phyloP scores from a whole-genome alignment of 2,113 vertebrate species.

The Dermatemys mawii region DNA sequence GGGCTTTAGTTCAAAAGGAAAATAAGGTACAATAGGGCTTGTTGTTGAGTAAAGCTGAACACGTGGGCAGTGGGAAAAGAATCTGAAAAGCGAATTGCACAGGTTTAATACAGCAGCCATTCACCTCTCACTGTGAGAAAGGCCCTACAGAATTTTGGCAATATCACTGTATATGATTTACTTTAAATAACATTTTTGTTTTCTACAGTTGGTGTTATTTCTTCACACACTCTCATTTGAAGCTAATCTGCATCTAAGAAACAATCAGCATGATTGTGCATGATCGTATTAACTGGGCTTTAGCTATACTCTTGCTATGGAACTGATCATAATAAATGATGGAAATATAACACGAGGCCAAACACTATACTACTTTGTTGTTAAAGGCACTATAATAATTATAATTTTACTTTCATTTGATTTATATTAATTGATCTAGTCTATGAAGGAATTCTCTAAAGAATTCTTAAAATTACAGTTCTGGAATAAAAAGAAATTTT shows the following conservation, averaged over 20 bases:
- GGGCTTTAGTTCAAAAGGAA: conserved; percentile 59
- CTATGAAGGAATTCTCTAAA: not conserved
- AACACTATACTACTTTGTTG: not conserved
- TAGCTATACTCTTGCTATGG: not conserved
- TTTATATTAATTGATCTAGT: not conserved
- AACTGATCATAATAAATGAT: not conserved
- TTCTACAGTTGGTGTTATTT: conserved; percentile 54
- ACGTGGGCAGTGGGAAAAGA: conserved; percentile 51
- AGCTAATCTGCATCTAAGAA: conserved; percentile 60
- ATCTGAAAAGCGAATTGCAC: not conserved
- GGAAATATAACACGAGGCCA: not conserved
- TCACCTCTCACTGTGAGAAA: conserved; percentile 52
- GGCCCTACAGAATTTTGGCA: conserved; percentile 55
- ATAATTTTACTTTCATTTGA: not conserved
- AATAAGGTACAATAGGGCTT: conserved; percentile 36
- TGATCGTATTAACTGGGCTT: conserved; percentile 19
- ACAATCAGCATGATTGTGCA: conserved; percentile 32
- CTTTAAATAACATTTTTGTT: conserved; percentile 68
- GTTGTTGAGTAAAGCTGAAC: conserved; percentile 47
- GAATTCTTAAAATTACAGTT: not conserved
- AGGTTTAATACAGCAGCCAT: conserved; percentile 13
- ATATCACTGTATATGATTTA: conserved; percentile 30
- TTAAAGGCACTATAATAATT: not conserved
- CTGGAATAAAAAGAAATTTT: not conserved
- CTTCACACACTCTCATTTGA: conserved; percentile 64